A percentile compares a stretch with the other conserved stretches of the same genome.
These are phyloP conservation scores for Illadopsis cleaveri DNA, from an alignment of 2,113 vertebrate species.

Conservation along the genomic window DNA sequence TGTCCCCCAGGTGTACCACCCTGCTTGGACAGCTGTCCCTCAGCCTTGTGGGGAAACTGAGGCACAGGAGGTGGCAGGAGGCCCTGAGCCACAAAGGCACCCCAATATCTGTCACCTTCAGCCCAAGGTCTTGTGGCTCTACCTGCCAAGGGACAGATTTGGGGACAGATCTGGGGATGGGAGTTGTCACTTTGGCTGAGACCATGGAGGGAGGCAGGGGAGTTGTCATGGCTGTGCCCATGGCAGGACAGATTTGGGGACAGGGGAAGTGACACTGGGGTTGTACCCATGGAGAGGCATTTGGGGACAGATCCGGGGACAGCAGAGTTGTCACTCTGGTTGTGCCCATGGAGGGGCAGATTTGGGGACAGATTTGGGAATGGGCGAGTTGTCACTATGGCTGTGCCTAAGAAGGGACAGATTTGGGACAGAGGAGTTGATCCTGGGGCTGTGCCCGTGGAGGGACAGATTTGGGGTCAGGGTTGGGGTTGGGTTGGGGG, in stretches of 20 bases:
- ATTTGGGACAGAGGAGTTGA: neutral
- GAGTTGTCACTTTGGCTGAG: neutral
- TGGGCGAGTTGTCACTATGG: fast-evolving
- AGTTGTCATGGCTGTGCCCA: too few relatives aligned
- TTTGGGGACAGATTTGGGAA: neutral
- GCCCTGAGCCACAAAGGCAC: neutral
- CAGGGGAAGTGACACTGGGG: neutral
- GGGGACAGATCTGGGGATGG: neutral
- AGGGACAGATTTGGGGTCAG: neutral
- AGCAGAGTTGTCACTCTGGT: neutral
- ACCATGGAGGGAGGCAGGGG: neutral
- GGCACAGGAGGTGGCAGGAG: neutral
- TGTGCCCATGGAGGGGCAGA: too few relatives aligned
- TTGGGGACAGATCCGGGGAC: neutral
- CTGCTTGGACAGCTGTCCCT: neutral
- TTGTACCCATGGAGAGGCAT: too few relatives aligned
- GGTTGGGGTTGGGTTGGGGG: neutral
- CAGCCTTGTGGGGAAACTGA: neutral
- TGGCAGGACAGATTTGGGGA: neutral
- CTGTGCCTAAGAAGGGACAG: neutral
- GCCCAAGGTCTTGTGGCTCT: fast-evolving
- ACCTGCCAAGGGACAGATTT: neutral
- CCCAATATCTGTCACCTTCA: fast-evolving
- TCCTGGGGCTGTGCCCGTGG: fast-evolving
- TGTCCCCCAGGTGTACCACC: fast-evolving